Evolutionary conservation across 2,113 vertebrate genomes (phyloP).

Genomic region (Puffinus mauretanicus): DNA sequence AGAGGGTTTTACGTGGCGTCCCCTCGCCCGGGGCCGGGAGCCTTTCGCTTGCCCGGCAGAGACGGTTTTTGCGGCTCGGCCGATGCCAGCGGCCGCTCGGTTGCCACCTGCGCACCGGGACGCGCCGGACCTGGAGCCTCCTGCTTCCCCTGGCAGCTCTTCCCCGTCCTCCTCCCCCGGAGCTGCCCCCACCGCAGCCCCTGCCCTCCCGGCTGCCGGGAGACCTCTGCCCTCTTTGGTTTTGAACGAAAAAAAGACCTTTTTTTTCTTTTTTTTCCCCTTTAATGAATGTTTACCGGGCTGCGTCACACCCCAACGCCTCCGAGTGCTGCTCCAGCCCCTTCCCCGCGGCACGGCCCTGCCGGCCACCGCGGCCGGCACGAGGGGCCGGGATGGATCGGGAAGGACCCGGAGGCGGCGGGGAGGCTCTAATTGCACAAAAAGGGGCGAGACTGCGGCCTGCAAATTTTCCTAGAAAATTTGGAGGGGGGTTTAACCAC

Average conservation of each 20-base stretch:
- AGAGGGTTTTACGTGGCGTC: not conserved
- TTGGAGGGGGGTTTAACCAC: not conserved
- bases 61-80: not conserved
- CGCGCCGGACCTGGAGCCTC: not conserved
- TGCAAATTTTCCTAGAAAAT: rapidly evolving
- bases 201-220: not conserved
- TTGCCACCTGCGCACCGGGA: not conserved
- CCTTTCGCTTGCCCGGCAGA: not conserved
- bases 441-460: no score
- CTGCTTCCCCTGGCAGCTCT: not conserved
- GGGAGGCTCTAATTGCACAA: not conserved
- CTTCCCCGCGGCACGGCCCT: not conserved
- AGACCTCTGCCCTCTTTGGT: not conserved
- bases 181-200: not conserved
- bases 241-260: not conserved
- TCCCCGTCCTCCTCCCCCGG: not conserved
- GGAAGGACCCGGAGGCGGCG: not conserved
- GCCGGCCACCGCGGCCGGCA: not conserved
- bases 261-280: not conserved
- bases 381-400: not conserved
- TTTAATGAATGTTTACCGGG: not conserved
- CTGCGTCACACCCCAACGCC: not conserved
- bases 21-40: not conserved
- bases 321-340: not conserved
- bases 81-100: not conserved